A percentile compares a stretch with the other conserved stretches of the same genome.
These are phyloP conservation scores for Steatocranus sp. DNA, from an alignment of 2,797 vertebrate genomes.

Conservation along the genomic window DNA sequence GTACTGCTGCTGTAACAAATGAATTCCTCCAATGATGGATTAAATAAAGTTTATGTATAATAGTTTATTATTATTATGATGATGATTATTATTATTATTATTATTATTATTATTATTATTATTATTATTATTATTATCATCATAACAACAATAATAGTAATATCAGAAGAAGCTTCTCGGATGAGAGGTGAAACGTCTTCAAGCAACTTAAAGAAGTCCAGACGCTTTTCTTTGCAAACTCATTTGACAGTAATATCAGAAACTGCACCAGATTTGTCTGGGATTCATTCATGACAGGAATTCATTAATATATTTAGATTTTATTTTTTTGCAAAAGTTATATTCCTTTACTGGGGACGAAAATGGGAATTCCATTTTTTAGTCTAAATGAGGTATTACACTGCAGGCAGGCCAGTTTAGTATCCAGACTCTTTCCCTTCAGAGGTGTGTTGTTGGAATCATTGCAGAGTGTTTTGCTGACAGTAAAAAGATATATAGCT, in stretches of 20 bases:
- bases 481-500: background rate
- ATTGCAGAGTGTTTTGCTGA: background rate
- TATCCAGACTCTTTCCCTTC: background rate
- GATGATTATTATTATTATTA: background rate
- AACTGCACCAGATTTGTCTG: background rate
- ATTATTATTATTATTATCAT: accelerated
- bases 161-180: too few relatives aligned
- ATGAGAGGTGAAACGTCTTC: too few relatives aligned
- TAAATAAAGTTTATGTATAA: background rate
- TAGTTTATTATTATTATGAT: background rate
- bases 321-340: background rate
- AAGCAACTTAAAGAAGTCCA: too few relatives aligned
- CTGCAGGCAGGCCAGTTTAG: background rate
- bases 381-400: background rate
- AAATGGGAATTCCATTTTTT: background rate
- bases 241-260: too few relatives aligned
- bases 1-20: background rate
- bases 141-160: background rate
- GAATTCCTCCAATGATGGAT: background rate
- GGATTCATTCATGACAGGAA: background rate
- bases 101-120: accelerated
- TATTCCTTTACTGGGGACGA: background rate
- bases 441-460: background rate
- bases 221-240: too few relatives aligned
- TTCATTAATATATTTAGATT: background rate